Conservation (phyloP, 2,888 invertebrate genomes). For the Phaonia tiefii region DNA sequence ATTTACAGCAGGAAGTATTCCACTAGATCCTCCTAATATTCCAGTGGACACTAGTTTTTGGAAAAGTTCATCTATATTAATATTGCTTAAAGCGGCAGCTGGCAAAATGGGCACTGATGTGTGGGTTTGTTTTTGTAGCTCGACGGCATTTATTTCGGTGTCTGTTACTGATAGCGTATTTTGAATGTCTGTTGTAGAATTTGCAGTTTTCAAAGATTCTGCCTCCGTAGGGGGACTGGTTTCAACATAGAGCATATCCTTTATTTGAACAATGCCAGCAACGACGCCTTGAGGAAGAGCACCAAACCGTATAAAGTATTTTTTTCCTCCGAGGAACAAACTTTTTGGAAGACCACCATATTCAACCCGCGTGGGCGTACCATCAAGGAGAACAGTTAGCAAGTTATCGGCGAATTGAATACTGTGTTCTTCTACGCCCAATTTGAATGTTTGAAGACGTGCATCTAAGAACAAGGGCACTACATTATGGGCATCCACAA, state of each 20-base stretch:
- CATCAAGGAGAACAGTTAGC: slow-evolving; percentile 89
- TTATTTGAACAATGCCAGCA: slow-evolving; percentile 86
- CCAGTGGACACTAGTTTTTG: slow-evolving; percentile 92
- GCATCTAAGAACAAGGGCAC: slow-evolving; percentile 92
- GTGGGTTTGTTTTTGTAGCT: slow-evolving; percentile 73
- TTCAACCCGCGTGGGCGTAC: slow-evolving; percentile 88
- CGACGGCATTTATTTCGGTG: slow-evolving; percentile 45
- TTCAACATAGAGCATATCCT: slow-evolving; percentile 86
- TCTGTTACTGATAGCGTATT: slow-evolving; percentile 62
- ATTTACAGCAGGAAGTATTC: slow-evolving; percentile 54
- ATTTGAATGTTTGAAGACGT: slow-evolving; percentile 89
- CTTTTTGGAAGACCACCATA: slow-evolving; percentile 93
- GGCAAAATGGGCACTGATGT: slow-evolving; percentile 69
- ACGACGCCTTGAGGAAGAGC: slow-evolving; percentile 87
- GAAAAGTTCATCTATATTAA: slow-evolving; percentile 91
- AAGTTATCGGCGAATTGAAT: slow-evolving; percentile 91
- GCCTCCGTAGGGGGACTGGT: slow-evolving; percentile 72
- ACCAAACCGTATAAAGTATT: slow-evolving; percentile 91
- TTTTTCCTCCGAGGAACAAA: slow-evolving; percentile 86
- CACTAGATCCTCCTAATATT: slow-evolving; percentile 82
- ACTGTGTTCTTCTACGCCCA: slow-evolving; percentile 87
- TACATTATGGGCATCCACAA: slow-evolving; percentile 89
- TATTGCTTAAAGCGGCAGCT: slow-evolving; percentile 76
- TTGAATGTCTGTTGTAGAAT: slow-evolving; percentile 41
- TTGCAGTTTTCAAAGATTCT: slow-evolving; percentile 9